Evolutionary conservation across 2,113 vertebrate genomes (phyloP).

Genomic region (Leptobrachium leishanense): DNA sequence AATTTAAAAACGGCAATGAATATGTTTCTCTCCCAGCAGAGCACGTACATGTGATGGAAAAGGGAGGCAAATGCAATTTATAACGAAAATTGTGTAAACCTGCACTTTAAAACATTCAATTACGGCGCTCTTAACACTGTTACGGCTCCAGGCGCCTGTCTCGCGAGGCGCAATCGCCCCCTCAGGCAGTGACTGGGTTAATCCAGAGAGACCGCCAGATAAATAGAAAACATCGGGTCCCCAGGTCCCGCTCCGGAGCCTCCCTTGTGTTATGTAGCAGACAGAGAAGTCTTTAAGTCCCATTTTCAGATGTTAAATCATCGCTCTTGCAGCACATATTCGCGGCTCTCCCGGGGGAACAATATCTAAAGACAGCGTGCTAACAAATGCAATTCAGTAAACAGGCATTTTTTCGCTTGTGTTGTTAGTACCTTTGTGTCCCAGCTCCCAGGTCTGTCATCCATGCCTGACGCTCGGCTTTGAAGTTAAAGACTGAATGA

Average conservation of each 20-base stretch:
- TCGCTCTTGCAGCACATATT: constrained; percentile 67
- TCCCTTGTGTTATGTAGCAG: constrained; percentile 72
- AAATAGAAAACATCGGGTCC: constrained; percentile 77
- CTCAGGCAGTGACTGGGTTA: constrained; percentile 61
- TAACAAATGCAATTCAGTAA: constrained; percentile 79
- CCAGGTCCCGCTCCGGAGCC: constrained; percentile 72
- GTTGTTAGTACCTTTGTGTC: constrained; percentile 71
- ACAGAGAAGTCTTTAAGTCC: constrained; percentile 78
- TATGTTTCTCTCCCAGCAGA: neutral
- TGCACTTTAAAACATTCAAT: constrained; percentile 40
- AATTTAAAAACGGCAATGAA: neutral
- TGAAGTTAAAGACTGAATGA: constrained; percentile 77
- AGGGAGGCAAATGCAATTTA: constrained; percentile 9
- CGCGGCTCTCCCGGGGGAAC: constrained; percentile 72
- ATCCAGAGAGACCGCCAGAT: constrained; percentile 76
- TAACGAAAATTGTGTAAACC: constrained; percentile 14
- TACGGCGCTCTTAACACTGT: constrained; percentile 24
- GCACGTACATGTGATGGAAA: neutral
- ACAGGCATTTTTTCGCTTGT: constrained; percentile 73
- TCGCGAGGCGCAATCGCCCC: neutral
- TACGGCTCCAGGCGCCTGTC: constrained; percentile 10
- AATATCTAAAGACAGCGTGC: constrained; percentile 75
- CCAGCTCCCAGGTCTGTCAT: constrained; percentile 73
- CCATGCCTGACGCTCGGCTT: constrained; percentile 65
- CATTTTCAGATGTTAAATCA: constrained; percentile 83